Evolutionary conservation across 2,797 vertebrate genomes (phyloP).

Genomic region (Pipistrellus nathusii): DNA sequence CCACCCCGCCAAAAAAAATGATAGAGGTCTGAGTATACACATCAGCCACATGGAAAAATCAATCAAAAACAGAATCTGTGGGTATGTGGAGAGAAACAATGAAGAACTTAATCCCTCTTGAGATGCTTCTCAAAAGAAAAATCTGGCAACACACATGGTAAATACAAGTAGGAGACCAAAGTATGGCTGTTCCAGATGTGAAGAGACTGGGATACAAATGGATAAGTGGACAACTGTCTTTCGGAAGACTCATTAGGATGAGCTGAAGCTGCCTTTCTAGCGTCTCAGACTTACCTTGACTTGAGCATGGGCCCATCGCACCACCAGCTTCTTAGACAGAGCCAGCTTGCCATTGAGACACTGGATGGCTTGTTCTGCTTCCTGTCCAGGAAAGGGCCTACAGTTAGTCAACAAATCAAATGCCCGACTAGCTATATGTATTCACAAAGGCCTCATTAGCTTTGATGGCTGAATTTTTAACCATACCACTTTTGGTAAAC

Average conservation of each 20-base stretch:
- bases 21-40: conserved; percentile 59
- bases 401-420: conserved; percentile 69
- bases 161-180: conserved; percentile 72
- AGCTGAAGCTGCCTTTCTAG: not conserved
- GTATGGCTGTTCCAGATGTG: conserved; percentile 59
- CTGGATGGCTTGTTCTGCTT: conserved; percentile 97
- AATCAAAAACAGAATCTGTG: conserved; percentile 75
- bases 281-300: conserved; percentile 89
- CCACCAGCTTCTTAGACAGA: conserved; percentile 97
- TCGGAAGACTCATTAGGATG: not conserved
- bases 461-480: conserved; percentile 28
- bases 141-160: conserved; percentile 75
- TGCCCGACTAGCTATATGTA: not conserved
- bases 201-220: not conserved
- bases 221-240: not conserved
- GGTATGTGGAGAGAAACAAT: conserved; percentile 64
- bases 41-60: conserved; percentile 77
- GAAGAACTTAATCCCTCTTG: conserved; percentile 74
- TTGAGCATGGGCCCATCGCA: conserved; percentile 97
- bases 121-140: conserved; percentile 76
- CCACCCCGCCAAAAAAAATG: conserved; percentile 10
- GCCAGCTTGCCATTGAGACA: conserved; percentile 98
- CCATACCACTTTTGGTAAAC: conserved; percentile 56
- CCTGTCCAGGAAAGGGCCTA: conserved; percentile 88
- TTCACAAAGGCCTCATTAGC: not conserved